A percentile compares a stretch with the other conserved stretches of the same genome.
Conservation (phyloP, 2,797 vertebrate species). For the Gambusia yucatana region DNA sequence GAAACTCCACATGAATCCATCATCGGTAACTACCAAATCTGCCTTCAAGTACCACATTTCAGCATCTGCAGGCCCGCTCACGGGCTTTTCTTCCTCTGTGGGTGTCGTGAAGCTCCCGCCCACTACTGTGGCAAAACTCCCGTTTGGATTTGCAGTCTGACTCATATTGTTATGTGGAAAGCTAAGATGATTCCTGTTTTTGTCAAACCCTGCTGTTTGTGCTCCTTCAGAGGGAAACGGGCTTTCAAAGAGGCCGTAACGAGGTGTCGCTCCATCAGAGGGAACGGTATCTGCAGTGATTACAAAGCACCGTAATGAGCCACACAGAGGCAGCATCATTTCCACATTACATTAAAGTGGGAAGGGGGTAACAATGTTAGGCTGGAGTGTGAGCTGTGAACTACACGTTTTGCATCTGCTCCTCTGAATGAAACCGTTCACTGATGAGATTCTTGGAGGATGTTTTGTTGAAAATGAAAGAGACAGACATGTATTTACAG, state of each 20-base stretch:
- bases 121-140: slow-evolving; percentile 36
- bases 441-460: not conserved
- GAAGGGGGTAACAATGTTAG: slow-evolving; percentile 17
- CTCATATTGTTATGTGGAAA: slow-evolving; percentile 39
- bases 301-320: slow-evolving; percentile 67
- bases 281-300: slow-evolving; percentile 60
- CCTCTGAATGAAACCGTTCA: not conserved
- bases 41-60: slow-evolving; percentile 64
- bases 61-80: slow-evolving; percentile 38
- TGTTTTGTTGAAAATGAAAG: not conserved
- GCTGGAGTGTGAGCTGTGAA: slow-evolving; percentile 8
- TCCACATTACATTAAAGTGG: slow-evolving; percentile 55
- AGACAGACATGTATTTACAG: not conserved
- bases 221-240: slow-evolving; percentile 41
- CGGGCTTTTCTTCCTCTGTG: slow-evolving; percentile 1
- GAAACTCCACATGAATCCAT: slow-evolving; percentile 71
- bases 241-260: slow-evolving; percentile 59
- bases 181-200: slow-evolving; percentile 52
- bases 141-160: slow-evolving; percentile 35
- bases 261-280: slow-evolving; percentile 57
- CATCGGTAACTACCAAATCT: slow-evolving; percentile 64
- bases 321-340: slow-evolving; percentile 39
- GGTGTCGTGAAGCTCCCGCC: slow-evolving; percentile 22
- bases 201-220: slow-evolving; percentile 22
- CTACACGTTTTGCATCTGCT: not conserved